Evolutionary conservation across 2,113 vertebrate genomes (phyloP).

Genomic region (Diglossa brunneiventris): DNA sequence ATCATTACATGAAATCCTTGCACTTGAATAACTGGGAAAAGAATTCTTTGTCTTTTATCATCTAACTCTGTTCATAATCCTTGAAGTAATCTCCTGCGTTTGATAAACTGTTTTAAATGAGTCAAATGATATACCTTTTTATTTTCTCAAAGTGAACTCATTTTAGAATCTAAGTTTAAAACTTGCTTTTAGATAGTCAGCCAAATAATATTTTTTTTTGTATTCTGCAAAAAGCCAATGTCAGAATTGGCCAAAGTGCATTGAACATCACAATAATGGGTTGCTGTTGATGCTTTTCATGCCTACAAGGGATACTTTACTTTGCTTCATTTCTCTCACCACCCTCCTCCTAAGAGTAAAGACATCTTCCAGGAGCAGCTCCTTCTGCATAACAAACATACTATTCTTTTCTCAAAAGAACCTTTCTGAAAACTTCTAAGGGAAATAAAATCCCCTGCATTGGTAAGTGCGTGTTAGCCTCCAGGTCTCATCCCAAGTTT

Average conservation of each 20-base stretch:
- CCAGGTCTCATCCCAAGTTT: background rate
- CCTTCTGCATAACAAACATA: background rate
- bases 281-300: background rate
- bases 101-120: background rate
- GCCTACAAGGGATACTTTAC: background rate
- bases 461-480: background rate
- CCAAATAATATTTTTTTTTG: background rate
- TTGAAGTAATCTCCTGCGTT: background rate
- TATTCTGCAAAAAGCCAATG: background rate
- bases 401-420: background rate
- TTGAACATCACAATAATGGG: background rate
- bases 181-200: background rate
- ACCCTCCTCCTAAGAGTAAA: rapidly evolving
- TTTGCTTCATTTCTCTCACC: background rate
- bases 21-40: background rate
- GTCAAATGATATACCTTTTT: rapidly evolving
- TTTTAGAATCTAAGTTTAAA: background rate
- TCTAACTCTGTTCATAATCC: background rate
- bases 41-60: background rate
- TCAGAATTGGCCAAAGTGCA: background rate
- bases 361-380: background rate
- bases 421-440: background rate
- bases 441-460: background rate
- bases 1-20: background rate
- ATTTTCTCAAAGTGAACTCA: background rate